Percentiles rank a stretch among this genome's conserved stretches.
These are phyloP conservation scores for Anoplius nigerrimus DNA, from an alignment of 2,888 invertebrate species.

Conservation along the genomic window DNA sequence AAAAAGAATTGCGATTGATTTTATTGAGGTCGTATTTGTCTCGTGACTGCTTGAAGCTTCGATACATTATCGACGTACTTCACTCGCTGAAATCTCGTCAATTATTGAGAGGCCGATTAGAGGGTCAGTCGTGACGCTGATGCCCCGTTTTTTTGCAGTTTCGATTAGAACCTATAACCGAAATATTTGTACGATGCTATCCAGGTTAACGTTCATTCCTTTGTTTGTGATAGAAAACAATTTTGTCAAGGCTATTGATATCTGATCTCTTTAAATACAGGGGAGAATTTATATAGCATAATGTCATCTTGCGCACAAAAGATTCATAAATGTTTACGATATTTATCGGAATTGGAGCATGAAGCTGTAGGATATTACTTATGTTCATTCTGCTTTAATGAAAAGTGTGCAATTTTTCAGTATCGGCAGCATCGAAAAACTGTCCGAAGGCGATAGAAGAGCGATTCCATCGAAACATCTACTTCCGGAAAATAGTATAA, in stretches of 20 bases:
- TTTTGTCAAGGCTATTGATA: too few relatives aligned
- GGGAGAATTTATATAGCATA: too few relatives aligned
- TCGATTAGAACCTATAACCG: background rate
- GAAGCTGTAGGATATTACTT: too few relatives aligned
- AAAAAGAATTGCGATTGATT: background rate
- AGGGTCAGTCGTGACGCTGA: conserved; percentile 31
- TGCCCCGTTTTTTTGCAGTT: background rate
- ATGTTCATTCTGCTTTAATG: too few relatives aligned
- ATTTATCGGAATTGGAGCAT: too few relatives aligned
- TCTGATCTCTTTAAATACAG: too few relatives aligned
- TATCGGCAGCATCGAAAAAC: conserved; percentile 75
- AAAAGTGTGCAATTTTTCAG: conserved; percentile 59
- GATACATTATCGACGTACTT: conserved; percentile 16
- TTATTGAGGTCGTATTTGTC: too few relatives aligned
- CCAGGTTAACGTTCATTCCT: too few relatives aligned
- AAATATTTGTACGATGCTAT: too few relatives aligned
- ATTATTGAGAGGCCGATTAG: conserved; percentile 31
- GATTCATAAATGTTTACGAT: too few relatives aligned
- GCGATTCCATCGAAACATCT: conserved; percentile 76
- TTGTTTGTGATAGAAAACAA: too few relatives aligned
- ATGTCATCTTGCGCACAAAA: too few relatives aligned
- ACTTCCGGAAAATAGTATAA: conserved; percentile 87
- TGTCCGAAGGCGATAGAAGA: conserved; percentile 75
- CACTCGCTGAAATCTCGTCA: conserved; percentile 31
- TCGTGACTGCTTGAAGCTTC: background rate